Percentiles rank a stretch among this genome's conserved stretches.
phyloP scores from a whole-genome alignment of 2,888 invertebrate genomes.

The Marronus borbonicus region DNA sequence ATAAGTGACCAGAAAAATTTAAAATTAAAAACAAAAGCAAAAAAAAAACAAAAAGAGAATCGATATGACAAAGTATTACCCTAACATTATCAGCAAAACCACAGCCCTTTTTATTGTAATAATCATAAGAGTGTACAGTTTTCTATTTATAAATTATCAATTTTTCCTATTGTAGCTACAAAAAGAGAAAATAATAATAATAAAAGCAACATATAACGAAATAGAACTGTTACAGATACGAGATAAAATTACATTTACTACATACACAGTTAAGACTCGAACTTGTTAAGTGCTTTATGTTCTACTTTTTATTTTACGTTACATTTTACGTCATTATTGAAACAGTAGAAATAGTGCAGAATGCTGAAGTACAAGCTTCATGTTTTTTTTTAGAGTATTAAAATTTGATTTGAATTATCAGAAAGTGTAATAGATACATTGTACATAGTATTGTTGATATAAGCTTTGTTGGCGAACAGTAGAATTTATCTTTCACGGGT shows the following conservation, averaged over 20 bases:
- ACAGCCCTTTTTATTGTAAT: slow-evolving; percentile 10
- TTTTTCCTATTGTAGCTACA: slow-evolving; percentile 6
- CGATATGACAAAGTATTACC: slow-evolving; percentile 34
- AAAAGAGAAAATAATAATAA: neutral
- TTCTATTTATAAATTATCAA: slow-evolving; percentile 22
- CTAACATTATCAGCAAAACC: slow-evolving; percentile 13
- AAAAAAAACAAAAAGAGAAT: slow-evolving; percentile 24
- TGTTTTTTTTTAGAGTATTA: too few species aligned
- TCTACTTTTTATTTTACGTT: neutral
- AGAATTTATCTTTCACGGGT: too few species aligned
- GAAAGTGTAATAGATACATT: too few species aligned
- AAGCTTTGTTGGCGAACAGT: too few species aligned
- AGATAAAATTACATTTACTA: neutral
- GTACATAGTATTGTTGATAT: too few species aligned
- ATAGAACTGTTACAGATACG: neutral
- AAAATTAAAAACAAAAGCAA: slow-evolving; percentile 6
- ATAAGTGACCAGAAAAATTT: slow-evolving; percentile 1
- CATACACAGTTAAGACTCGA: neutral
- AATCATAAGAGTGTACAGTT: slow-evolving; percentile 24
- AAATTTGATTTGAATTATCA: too few species aligned
- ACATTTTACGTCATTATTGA: neutral
- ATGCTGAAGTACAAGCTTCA: too few species aligned
- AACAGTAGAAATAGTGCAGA: neutral
- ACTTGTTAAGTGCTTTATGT: neutral
- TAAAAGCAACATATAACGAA: neutral